Conservation (phyloP, 2,113 vertebrate genomes). For the Bettongia penicillata region DNA sequence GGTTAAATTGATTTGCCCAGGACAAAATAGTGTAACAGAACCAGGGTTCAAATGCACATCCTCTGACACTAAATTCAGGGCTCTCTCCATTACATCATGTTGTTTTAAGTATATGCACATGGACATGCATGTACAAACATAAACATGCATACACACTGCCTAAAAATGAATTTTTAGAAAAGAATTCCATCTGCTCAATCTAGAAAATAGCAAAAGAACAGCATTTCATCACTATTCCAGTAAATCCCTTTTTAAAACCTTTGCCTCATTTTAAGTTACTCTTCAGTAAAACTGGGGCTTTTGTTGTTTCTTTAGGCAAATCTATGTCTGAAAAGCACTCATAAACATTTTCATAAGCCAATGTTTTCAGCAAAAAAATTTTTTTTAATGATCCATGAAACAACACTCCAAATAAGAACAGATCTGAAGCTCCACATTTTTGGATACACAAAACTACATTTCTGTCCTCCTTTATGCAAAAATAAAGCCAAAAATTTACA, state of each 20-base stretch:
- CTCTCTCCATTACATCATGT: background rate
- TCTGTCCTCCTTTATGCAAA: background rate
- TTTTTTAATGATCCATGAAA: background rate
- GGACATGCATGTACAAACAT: background rate
- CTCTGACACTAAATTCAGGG: background rate
- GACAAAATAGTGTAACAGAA: background rate
- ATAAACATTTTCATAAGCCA: background rate
- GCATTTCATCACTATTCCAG: background rate
- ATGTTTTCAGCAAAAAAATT: background rate
- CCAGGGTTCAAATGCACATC: background rate
- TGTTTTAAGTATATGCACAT: background rate
- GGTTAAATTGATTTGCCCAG: background rate
- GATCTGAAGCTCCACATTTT: too few species aligned
- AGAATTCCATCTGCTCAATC: background rate
- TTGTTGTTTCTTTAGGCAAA: slow-evolving; percentile 3
- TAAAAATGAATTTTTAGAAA: background rate
- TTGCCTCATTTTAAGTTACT: background rate
- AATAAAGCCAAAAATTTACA: background rate
- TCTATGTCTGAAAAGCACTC: background rate
- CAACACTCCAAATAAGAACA: background rate
- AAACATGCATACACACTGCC: background rate
- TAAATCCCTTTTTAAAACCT: background rate
- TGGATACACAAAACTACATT: accelerated
- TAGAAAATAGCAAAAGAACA: background rate
- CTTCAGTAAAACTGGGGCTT: background rate